phyloP scores from a whole-genome alignment of 2,797 vertebrate genomes.

The Borostomias antarcticus region DNA sequence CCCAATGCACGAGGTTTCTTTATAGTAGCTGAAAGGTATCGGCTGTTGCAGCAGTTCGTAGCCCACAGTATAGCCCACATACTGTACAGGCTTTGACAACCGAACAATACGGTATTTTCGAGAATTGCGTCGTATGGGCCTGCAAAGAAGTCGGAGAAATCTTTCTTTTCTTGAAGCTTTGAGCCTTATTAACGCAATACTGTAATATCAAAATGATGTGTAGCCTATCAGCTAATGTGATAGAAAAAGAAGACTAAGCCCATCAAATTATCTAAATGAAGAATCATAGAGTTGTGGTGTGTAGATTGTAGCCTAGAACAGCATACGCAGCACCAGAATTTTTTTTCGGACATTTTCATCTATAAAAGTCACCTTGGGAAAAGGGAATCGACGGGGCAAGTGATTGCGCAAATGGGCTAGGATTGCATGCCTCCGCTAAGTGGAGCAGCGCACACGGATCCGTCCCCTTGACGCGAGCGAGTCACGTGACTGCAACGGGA shows the following conservation, averaged over 20 bases:
- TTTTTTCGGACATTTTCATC: constrained; percentile 48
- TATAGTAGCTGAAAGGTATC: too few species aligned
- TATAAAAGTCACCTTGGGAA: constrained; percentile 78
- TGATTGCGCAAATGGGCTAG: constrained; percentile 66
- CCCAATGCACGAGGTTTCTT: too few species aligned
- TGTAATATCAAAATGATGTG: not conserved
- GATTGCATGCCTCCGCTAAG: constrained; percentile 47
- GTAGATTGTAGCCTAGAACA: not conserved
- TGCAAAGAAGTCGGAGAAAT: not conserved
- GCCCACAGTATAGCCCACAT: too few species aligned
- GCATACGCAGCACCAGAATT: not conserved
- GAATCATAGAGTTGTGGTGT: not conserved
- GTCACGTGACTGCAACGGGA: constrained; percentile 43
- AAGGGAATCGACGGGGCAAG: constrained; percentile 67
- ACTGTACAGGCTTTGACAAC: not conserved
- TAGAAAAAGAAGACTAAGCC: not conserved
- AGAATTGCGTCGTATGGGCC: not conserved
- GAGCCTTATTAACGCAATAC: not conserved
- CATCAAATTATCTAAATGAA: constrained; percentile 1
- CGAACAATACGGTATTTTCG: not conserved
- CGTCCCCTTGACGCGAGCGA: constrained; percentile 28
- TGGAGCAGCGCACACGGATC: constrained; percentile 29
- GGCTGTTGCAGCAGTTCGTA: not conserved
- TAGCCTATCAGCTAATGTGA: not conserved
- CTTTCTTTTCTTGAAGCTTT: not conserved